Evolutionary conservation across 1,140 invertebrate genomes (phyloP).

Genomic region (Caenorhabditis remanei): DNA sequence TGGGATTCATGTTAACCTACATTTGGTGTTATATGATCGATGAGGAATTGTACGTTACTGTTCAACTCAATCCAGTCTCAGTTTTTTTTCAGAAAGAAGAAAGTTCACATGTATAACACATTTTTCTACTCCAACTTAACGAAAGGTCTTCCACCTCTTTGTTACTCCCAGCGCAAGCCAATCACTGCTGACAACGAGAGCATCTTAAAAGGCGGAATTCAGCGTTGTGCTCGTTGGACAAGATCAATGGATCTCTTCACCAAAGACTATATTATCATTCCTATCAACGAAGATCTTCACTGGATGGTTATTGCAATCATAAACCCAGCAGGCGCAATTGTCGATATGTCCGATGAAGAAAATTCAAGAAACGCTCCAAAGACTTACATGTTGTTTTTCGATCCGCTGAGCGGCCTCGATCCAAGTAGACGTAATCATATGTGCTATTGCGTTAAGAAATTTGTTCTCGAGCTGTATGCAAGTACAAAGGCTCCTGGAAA

Average conservation of each 20-base stretch:
- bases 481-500: background rate
- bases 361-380: background rate
- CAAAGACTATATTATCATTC: conserved; percentile 17
- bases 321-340: background rate
- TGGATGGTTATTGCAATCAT: conserved; percentile 18
- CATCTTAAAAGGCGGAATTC: background rate
- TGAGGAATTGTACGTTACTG: background rate
- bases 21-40: background rate
- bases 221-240: background rate
- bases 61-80: no score
- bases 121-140: background rate
- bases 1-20: conserved; percentile 34
- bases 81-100: background rate
- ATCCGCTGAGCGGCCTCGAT: conserved; percentile 21
- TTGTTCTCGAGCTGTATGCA: background rate
- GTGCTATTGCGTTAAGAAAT: background rate
- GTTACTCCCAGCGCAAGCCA: background rate
- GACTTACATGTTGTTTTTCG: background rate
- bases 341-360: background rate
- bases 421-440: background rate
- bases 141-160: background rate
- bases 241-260: background rate
- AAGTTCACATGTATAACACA: background rate
- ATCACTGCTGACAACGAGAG: background rate
- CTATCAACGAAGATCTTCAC: conserved; percentile 30